Evolutionary conservation across 2,888 invertebrate genomes (phyloP).

Genomic region (Tricholauxania praeusta): DNA sequence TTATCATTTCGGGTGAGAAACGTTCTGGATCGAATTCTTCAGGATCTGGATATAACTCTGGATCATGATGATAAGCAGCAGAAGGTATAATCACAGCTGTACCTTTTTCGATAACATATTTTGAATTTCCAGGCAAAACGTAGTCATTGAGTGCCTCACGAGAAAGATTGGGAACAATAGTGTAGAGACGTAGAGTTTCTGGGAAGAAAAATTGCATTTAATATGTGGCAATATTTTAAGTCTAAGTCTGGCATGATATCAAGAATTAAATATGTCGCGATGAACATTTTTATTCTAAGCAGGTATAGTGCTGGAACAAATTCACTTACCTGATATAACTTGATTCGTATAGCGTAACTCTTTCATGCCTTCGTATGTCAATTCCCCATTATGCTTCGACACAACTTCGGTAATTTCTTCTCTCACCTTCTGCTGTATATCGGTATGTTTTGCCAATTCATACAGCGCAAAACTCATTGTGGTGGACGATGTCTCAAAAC

Average conservation of each 20-base stretch:
- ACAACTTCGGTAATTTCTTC: slow-evolving; percentile 66
- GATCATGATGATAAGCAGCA: slow-evolving; percentile 73
- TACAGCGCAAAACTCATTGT: slow-evolving; percentile 69
- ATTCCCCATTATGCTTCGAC: slow-evolving; percentile 58
- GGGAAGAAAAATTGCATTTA: not conserved
- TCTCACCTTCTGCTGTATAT: slow-evolving; percentile 66
- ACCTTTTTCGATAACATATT: slow-evolving; percentile 70
- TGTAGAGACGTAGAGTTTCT: slow-evolving; percentile 71
- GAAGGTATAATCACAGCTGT: slow-evolving; percentile 71
- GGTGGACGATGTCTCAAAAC: slow-evolving; percentile 70
- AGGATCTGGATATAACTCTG: slow-evolving; percentile 73
- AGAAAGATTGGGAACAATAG: slow-evolving; percentile 70
- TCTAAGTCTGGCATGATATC: too few species aligned
- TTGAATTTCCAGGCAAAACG: slow-evolving; percentile 68
- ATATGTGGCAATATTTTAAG: too few species aligned
- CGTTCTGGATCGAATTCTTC: slow-evolving; percentile 74
- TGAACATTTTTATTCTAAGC: not conserved
- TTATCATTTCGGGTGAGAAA: slow-evolving; percentile 71
- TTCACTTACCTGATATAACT: slow-evolving; percentile 66
- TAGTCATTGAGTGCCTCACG: slow-evolving; percentile 70
- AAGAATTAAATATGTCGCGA: too few species aligned
- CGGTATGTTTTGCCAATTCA: slow-evolving; percentile 68
- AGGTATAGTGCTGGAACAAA: not conserved
- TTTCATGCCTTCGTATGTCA: slow-evolving; percentile 62
- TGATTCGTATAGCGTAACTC: slow-evolving; percentile 69